Percentiles rank a stretch among this genome's conserved stretches.
Evolutionary conservation across 1,140 invertebrate species (phyloP).

Genomic region (Pogonognathellus flavescens): DNA sequence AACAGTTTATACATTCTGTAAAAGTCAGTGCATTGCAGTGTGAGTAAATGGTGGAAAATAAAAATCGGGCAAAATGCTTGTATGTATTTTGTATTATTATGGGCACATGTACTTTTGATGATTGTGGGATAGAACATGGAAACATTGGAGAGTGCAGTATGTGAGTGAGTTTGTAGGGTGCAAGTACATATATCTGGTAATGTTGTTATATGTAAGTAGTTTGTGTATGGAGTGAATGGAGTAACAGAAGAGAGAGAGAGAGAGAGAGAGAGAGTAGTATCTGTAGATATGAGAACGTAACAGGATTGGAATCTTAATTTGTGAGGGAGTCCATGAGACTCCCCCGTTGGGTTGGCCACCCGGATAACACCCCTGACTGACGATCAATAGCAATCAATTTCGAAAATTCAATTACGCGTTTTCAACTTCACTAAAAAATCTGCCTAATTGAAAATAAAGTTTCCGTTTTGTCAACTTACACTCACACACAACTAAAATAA

Average conservation of each 20-base stretch:
- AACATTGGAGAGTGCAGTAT: not conserved
- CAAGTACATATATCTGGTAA: not conserved
- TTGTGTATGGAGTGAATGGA: conserved; percentile 25
- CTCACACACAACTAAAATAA: conserved; percentile 44
- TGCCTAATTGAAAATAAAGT: conserved; percentile 65
- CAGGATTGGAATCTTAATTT: conserved; percentile 63
- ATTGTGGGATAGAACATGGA: not conserved
- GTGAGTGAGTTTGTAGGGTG: not conserved
- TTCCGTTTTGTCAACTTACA: conserved; percentile 61
- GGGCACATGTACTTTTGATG: not conserved
- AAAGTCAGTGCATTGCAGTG: not conserved
- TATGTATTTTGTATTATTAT: not conserved
- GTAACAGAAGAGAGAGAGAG: not conserved
- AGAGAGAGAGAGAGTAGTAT: too few relatives aligned
- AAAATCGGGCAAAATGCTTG: not conserved
- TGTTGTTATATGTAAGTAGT: not conserved
- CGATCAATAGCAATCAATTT: conserved; percentile 63
- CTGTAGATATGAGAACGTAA: conserved; percentile 49
- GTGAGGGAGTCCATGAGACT: conserved; percentile 54
- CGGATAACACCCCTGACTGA: conserved; percentile 53
- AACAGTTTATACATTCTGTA: not conserved
- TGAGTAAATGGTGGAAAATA: not conserved
- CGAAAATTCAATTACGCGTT: conserved; percentile 62
- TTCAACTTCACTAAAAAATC: conserved; percentile 64
- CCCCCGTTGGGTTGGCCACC: conserved; percentile 50